These are phyloP conservation scores for Euphonia xanthogaster DNA, from an alignment of 2,797 vertebrate genomes.

Conservation along the genomic window DNA sequence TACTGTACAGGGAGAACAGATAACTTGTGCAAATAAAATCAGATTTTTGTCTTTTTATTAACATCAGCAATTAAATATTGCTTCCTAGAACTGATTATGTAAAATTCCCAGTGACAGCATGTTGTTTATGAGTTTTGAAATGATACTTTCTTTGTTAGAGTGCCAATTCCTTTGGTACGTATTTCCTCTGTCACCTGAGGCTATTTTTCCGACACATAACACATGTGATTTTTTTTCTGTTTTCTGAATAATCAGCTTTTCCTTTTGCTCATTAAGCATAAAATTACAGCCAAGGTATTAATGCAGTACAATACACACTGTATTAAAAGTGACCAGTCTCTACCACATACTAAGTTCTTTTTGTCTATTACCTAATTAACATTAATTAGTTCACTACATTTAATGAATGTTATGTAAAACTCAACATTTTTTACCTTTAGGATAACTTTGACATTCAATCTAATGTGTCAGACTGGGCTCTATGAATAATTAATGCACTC, in stretches of 20 bases:
- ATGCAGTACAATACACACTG: constrained; percentile 67
- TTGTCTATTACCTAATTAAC: constrained; percentile 78
- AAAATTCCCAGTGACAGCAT: constrained; percentile 41
- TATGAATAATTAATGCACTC: constrained; percentile 71
- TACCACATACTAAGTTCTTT: constrained; percentile 72
- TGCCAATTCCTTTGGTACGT: constrained; percentile 65
- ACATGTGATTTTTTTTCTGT: constrained; percentile 67
- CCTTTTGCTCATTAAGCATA: constrained; percentile 74
- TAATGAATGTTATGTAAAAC: constrained; percentile 74
- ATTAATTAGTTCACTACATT: constrained; percentile 75
- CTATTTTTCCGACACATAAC: constrained; percentile 75
- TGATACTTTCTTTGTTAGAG: constrained; percentile 67
- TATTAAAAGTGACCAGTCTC: constrained; percentile 77
- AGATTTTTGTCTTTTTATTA: background rate
- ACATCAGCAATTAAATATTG: constrained; percentile 9
- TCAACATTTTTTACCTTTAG: constrained; percentile 66
- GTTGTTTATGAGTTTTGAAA: constrained; percentile 63
- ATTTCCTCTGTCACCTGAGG: constrained; percentile 76
- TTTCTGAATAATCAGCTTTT: constrained; percentile 80
- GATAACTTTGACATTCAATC: constrained; percentile 66
- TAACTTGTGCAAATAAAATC: background rate
- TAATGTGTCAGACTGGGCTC: constrained; percentile 57
- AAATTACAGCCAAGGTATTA: constrained; percentile 76
- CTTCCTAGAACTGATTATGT: constrained; percentile 27
- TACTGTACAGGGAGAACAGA: background rate